These are phyloP conservation scores for Nasonovia ribisnigri DNA, from an alignment of 2,888 invertebrate genomes.

Conservation along the genomic window DNA sequence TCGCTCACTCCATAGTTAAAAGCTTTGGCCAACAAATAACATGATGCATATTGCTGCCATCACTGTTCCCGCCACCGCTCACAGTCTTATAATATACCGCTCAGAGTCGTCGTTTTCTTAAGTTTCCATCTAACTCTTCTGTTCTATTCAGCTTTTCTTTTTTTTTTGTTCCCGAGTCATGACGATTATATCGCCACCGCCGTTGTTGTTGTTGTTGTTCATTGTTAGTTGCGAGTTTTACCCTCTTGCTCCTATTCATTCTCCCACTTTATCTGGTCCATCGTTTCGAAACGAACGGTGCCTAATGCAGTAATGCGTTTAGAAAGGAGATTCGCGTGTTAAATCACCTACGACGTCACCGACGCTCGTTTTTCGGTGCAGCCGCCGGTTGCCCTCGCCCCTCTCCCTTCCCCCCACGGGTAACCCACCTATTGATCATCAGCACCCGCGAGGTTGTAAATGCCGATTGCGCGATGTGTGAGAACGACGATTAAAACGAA, in stretches of 20 bases:
- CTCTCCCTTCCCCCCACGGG: background rate
- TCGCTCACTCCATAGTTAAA: background rate
- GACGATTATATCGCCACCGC: background rate
- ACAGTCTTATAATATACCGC: background rate
- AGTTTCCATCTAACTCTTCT: background rate
- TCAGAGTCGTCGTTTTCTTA: background rate
- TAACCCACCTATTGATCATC: background rate
- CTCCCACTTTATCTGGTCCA: background rate
- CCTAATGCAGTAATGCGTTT: conserved; percentile 35
- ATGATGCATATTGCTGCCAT: background rate
- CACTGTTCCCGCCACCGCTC: background rate
- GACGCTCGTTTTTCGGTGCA: background rate
- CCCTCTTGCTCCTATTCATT: background rate
- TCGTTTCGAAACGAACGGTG: conserved; percentile 6
- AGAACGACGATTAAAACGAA: conserved; percentile 27
- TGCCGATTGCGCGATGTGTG: background rate
- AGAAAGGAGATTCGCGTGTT: conserved; percentile 47
- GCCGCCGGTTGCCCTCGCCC: no score
- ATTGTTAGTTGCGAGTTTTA: background rate
- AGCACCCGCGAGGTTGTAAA: background rate
- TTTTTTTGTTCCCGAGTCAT: conserved; percentile 33
- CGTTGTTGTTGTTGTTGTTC: conserved; percentile 8
- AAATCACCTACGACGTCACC: background rate
- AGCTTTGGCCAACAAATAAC: background rate
- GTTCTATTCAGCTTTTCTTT: conserved; percentile 8